Evolutionary conservation across 1,140 invertebrate species (phyloP).

Genomic region (Caligus rogercresseyi): DNA sequence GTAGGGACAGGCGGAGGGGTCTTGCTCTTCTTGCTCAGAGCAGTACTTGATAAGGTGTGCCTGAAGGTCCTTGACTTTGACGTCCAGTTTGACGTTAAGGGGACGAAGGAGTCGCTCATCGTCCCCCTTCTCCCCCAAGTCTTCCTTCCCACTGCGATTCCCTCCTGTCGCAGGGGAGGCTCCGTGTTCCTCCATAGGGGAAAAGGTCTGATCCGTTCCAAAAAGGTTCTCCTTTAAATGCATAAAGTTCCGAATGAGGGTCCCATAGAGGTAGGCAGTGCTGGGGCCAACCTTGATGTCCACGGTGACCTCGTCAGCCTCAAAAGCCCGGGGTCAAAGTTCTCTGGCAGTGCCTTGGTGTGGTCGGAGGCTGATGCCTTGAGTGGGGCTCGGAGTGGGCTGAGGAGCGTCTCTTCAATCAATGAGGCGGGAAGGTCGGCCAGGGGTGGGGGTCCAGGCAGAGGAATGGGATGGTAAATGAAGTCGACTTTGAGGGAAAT

Average conservation of each 20-base stretch:
- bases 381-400: conserved; percentile 69
- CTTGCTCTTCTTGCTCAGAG: conserved; percentile 35
- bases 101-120: conserved; percentile 73
- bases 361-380: conserved; percentile 6
- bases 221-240: conserved; percentile 70
- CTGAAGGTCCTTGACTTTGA: conserved; percentile 88
- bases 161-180: background rate
- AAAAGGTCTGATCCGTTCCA: conserved; percentile 81
- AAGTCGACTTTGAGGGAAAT: conserved; percentile 75
- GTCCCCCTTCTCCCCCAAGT: conserved; percentile 12
- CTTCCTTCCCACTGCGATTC: background rate
- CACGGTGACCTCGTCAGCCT: conserved; percentile 29
- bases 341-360: conserved; percentile 21
- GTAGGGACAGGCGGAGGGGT: conserved; percentile 72
- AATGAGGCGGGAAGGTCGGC: conserved; percentile 80
- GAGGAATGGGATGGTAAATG: conserved; percentile 73
- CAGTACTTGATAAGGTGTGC: conserved; percentile 80
- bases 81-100: conserved; percentile 70
- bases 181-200: conserved; percentile 58
- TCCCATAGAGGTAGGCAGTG: conserved; percentile 31
- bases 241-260: conserved; percentile 30
- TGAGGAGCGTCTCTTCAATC: conserved; percentile 75
- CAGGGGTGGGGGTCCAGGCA: conserved; percentile 61
- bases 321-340: conserved; percentile 32
- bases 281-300: conserved; percentile 35